Percentiles rank a stretch among this genome's conserved stretches.
Evolutionary conservation across 64 coral and sea anemone species (phyloP).

Genomic region (Cladopsammia gracilis): DNA sequence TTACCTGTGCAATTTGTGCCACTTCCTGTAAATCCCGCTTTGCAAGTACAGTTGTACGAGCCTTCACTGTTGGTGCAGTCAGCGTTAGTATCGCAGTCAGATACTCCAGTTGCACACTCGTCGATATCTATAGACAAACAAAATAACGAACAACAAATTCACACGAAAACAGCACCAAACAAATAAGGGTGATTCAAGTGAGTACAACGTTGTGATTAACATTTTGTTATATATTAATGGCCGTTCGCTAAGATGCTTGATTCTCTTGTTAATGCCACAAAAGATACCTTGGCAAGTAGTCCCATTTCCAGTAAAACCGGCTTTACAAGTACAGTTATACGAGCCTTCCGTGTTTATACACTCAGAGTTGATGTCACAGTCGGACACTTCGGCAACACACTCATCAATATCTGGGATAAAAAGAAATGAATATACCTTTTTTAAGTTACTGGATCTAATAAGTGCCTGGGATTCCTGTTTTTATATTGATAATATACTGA

Average conservation of each 20-base stretch:
- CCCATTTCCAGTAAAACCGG: conserved; percentile 70
- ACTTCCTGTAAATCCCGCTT: conserved; percentile 29
- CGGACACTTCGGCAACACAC: conserved; percentile 10
- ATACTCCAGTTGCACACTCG: background rate
- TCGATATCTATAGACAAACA: background rate
- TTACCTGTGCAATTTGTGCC: background rate
- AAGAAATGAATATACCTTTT: background rate
- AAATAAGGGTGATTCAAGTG: too few relatives aligned
- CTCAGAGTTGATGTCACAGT: conserved; percentile 62
- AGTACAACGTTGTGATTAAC: too few relatives aligned
- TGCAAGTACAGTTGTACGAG: conserved; percentile 1
- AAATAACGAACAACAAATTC: too few relatives aligned
- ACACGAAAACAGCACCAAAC: too few relatives aligned
- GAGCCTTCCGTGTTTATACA: conserved; percentile 74
- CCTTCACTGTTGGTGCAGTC: conserved; percentile 5
- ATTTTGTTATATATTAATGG: too few relatives aligned
- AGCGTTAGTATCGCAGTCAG: background rate
- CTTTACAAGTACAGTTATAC: conserved; percentile 68
- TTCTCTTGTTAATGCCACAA: too few relatives aligned
- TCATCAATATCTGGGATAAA: conserved; percentile 31
- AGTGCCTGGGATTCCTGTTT: too few relatives aligned
- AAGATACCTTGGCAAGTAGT: background rate
- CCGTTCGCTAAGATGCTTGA: too few relatives aligned
- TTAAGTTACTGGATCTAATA: too few relatives aligned
- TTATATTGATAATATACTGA: too few relatives aligned